These are phyloP conservation scores for Psylliodes chrysocephalus DNA, from an alignment of 2,888 invertebrate genomes.

Conservation along the genomic window DNA sequence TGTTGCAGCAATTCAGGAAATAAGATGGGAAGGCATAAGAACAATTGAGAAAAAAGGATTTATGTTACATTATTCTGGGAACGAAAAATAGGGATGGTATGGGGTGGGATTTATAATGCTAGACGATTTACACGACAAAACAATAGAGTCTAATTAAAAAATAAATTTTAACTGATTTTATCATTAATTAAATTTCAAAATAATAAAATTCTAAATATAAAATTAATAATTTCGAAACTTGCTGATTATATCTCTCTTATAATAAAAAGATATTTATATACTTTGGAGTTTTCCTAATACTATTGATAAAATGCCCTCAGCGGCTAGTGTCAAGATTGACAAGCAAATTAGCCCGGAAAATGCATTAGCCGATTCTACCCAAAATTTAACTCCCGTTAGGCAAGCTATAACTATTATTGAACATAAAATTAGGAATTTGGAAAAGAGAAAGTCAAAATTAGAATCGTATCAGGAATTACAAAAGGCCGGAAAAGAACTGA, in stretches of 20 bases:
- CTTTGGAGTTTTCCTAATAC: constrained; percentile 30
- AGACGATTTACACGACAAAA: no score
- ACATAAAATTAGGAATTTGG: constrained; percentile 96
- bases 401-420: constrained; percentile 89
- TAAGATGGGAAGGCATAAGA: no score
- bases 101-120: no score
- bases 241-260: constrained; percentile 29
- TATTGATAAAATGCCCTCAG: constrained; percentile 82
- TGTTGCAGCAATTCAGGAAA: no score
- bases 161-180: no score
- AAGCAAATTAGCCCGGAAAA: constrained; percentile 80
- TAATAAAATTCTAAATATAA: no score
- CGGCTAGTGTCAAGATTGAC: constrained; percentile 85
- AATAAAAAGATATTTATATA: constrained; percentile 34
- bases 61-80: no score
- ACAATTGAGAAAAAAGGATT: no score
- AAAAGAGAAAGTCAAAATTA: constrained; percentile 93
- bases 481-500: constrained; percentile 85
- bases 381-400: constrained; percentile 74
- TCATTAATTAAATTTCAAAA: no score
- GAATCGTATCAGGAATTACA: constrained; percentile 87
- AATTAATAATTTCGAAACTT: constrained; percentile 29
- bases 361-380: constrained; percentile 70
- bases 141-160: no score
- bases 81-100: no score